A percentile compares a stretch with the other conserved stretches of the same genome.
These are phyloP conservation scores for Pogonocherus hispidulus DNA, from an alignment of 2,888 invertebrate genomes.

Conservation along the genomic window DNA sequence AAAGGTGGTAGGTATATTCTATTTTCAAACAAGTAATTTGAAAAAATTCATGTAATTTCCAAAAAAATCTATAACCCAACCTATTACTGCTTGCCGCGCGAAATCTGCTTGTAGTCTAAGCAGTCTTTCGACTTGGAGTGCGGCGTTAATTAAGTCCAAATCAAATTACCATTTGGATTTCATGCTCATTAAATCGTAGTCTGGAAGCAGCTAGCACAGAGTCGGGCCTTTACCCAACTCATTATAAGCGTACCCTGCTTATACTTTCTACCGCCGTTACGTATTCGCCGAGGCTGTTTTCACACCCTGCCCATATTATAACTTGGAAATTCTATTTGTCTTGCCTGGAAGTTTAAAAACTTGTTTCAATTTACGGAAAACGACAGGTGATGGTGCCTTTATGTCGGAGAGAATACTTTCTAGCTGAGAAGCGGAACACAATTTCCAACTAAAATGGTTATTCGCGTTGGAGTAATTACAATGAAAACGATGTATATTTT, in stretches of 20 bases:
- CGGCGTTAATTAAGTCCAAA: constrained; percentile 68
- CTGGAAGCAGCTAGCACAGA: constrained; percentile 58
- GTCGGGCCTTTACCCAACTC: constrained; percentile 56
- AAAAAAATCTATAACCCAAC: neutral
- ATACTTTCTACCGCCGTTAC: constrained; percentile 31
- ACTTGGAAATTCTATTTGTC: constrained; percentile 32
- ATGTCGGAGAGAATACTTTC: constrained; percentile 12
- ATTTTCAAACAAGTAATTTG: neutral
- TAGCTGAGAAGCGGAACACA: constrained; percentile 3
- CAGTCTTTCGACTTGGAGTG: constrained; percentile 47
- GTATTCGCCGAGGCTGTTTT: constrained; percentile 21
- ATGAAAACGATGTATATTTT: neutral
- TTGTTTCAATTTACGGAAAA: constrained; percentile 27
- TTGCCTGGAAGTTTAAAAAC: constrained; percentile 26
- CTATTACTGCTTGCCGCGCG: constrained; percentile 11
- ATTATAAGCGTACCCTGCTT: constrained; percentile 43
- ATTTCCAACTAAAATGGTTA: constrained; percentile 13
- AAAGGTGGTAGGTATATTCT: too few relatives aligned
- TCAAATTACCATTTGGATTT: constrained; percentile 70
- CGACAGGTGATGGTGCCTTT: constrained; percentile 30
- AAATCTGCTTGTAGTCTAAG: constrained; percentile 24
- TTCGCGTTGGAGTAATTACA: constrained; percentile 5
- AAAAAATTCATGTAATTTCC: neutral
- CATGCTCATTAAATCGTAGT: constrained; percentile 68
- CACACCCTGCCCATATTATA: constrained; percentile 30